Evolutionary conservation across 2,113 vertebrate species (phyloP).

Genomic region (Romanogobio albipinnatus): DNA sequence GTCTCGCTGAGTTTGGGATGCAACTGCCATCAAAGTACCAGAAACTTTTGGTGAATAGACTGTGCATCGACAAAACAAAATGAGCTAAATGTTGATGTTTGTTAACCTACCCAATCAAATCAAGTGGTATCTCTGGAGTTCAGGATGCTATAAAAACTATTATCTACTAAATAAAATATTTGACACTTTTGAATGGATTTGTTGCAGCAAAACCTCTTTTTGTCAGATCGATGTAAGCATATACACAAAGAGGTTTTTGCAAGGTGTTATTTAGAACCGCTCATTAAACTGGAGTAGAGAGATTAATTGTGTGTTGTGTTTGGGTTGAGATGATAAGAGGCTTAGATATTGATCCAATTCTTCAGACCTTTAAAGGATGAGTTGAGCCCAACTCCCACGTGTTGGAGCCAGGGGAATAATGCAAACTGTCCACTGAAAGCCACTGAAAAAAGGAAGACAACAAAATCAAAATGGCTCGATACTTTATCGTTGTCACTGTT

Average conservation of each 20-base stretch:
- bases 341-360: conserved; percentile 70
- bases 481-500: conserved; percentile 1
- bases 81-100: background rate
- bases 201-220: conserved; percentile 42
- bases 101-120: conserved; percentile 5
- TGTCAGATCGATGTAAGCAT: conserved; percentile 65
- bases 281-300: conserved; percentile 63
- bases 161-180: conserved; percentile 14
- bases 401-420: background rate
- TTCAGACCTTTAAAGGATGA: conserved; percentile 52
- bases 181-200: conserved; percentile 61
- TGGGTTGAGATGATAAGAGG: conserved; percentile 63
- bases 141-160: conserved; percentile 2
- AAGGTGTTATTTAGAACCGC: conserved; percentile 62
- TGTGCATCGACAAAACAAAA: background rate
- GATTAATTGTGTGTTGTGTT: conserved; percentile 64
- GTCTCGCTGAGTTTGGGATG: background rate
- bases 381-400: background rate
- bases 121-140: conserved; percentile 1
- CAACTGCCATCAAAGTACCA: background rate
- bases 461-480: background rate
- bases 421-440: background rate
- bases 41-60: background rate
- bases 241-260: conserved; percentile 56
- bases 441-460: background rate